Evolutionary conservation across 2,797 vertebrate genomes (phyloP), one percentile per base, ranked within the genome.

Genomic region (Epinephelus malabaricus): DNA sequence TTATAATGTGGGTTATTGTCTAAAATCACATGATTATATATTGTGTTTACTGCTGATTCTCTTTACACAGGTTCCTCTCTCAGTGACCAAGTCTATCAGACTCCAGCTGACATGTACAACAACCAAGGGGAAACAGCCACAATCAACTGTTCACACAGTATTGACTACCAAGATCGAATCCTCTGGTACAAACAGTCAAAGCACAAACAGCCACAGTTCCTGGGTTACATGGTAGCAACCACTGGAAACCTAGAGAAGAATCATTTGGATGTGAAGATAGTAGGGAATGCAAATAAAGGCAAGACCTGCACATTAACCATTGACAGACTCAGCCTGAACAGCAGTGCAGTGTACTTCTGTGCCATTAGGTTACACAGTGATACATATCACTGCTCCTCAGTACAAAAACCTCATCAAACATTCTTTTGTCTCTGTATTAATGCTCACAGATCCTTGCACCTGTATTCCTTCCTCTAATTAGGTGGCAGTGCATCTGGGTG

Each of bases 311-410:
- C n/a, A 17, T 65, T 91, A 66, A 89, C 15, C 18, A 55, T 86
- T 23, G 43, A 76, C 15, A 21, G 12, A 0, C 47, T 88, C 17
- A 10, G 9, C 4, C 10, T n/a, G 67, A 55, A 34, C 40, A 85
- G 84, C 83, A 93, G 53, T 70, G 86, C 83, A 9, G 30, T 91
- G 23, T 92, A 92, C 79, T 92, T 84, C 77, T 92, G 90, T 84
- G 86, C 85, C 69, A 85, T 80, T 54, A 81, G 67, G 58, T 54
- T 62, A 27, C 88, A 90, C 88, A 81, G 82, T 89, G 76, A 12
- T 54, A 25, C 19, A 61, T 12, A 54, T 66, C 68, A 19, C 73
- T 61, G 54, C 27, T 34, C 23, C 21, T 71, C 63, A 58, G 23
- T 40, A 82, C 84, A 88, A 87, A 82, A 90, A 89, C 68, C 4